These are phyloP conservation scores for Bombus superbus DNA, from an alignment of 1,140 invertebrate species.

Conservation along the genomic window DNA sequence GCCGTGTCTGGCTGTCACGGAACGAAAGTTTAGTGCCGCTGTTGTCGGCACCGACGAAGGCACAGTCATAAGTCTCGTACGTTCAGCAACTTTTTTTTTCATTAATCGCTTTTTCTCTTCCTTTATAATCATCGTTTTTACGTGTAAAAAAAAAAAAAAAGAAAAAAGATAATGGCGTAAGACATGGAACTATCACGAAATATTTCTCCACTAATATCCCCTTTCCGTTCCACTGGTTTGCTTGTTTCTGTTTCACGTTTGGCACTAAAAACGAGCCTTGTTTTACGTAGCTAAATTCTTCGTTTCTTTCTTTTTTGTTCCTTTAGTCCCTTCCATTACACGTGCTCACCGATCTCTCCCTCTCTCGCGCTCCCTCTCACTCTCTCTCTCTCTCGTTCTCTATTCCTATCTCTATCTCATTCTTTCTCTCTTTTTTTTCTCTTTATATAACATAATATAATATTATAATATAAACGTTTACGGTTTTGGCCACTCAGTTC, in stretches of 20 bases:
- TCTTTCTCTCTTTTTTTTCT: constrained; percentile 54
- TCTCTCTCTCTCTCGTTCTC: constrained; percentile 44
- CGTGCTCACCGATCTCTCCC: constrained; percentile 16
- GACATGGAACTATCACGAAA: constrained; percentile 67
- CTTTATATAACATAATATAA: constrained; percentile 78
- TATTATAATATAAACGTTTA: constrained; percentile 82
- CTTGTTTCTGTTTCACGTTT: constrained; percentile 71
- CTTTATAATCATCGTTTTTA: constrained; percentile 31
- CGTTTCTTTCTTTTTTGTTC: constrained; percentile 3
- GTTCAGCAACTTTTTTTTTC: constrained; percentile 65
- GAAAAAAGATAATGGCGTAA: constrained; percentile 60
- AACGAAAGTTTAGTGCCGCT: constrained; percentile 68
- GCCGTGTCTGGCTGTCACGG: constrained; percentile 62
- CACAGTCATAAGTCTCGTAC: constrained; percentile 79
- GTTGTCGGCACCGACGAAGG: constrained; percentile 78
- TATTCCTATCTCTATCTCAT: constrained; percentile 44
- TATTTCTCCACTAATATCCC: constrained; percentile 53
- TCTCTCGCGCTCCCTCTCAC: constrained; percentile 52
- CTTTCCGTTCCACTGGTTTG: constrained; percentile 44
- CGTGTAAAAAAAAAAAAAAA: constrained; percentile 68
- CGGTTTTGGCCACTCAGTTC: constrained; percentile 82
- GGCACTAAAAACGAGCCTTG: constrained; percentile 78
- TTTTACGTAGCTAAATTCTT: constrained; percentile 50
- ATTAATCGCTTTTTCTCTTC: constrained; percentile 9
- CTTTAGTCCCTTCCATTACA: constrained; percentile 37